Conservation (phyloP, 2,113 vertebrate species). For the Epinephelus lanceolatus region DNA sequence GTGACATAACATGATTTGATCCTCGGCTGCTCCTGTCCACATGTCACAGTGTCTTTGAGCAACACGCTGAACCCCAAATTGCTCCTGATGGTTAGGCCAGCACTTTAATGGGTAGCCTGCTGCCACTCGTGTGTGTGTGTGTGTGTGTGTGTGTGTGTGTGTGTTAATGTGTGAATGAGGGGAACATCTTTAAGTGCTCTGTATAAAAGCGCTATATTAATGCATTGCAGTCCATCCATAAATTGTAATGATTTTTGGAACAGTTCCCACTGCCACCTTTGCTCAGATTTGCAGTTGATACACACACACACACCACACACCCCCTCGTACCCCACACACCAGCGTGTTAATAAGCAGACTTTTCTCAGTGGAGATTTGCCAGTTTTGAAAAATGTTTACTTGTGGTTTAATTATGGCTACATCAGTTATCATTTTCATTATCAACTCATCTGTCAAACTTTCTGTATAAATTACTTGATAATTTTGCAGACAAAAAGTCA, state of each 20-base stretch:
- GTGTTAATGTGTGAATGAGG: no score
- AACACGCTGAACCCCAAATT: not conserved
- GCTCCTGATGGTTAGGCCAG: not conserved
- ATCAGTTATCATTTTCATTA: not conserved
- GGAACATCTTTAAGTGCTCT: not conserved
- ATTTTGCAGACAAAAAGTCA: not conserved
- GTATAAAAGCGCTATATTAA: not conserved
- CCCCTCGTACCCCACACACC: no score
- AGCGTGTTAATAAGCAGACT: not conserved
- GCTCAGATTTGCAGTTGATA: no score
- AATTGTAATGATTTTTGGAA: not conserved
- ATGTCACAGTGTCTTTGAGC: not conserved
- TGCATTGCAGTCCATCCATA: not conserved
- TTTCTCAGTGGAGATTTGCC: not conserved
- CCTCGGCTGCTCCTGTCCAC: not conserved
- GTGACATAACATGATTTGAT: constrained; percentile 16
- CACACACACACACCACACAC: no score
- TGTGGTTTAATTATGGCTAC: not conserved
- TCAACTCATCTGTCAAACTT: not conserved
- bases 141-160: no score
- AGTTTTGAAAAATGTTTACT: not conserved
- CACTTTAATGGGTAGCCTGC: no score
- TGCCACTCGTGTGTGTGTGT: not conserved
- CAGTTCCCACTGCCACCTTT: not conserved
- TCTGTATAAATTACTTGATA: no score